These are phyloP conservation scores for Epizoanthus scotinus DNA, from an alignment of 92 coral and sea anemone species.

Conservation along the genomic window DNA sequence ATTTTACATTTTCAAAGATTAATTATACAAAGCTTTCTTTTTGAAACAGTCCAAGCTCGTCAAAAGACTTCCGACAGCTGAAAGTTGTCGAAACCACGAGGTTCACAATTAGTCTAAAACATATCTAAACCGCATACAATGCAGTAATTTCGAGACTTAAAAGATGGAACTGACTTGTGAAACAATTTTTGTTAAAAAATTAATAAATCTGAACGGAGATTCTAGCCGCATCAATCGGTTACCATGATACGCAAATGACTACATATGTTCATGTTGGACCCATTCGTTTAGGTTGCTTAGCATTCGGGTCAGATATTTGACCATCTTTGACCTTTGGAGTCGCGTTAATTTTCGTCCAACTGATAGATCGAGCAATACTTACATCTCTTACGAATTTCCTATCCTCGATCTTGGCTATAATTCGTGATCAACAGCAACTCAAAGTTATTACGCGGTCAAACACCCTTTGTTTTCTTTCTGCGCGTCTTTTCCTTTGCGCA, in stretches of 20 bases:
- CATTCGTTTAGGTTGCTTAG: neutral
- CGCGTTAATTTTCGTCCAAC: neutral
- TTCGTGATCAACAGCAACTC: conserved; percentile 13
- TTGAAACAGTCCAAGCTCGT: neutral
- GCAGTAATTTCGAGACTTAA: neutral
- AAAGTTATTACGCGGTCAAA: conserved; percentile 23
- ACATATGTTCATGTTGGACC: neutral
- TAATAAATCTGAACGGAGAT: conserved; percentile 7
- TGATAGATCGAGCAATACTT: neutral
- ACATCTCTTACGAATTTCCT: neutral
- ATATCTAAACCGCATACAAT: neutral
- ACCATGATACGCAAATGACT: conserved; percentile 29
- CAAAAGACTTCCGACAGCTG: neutral
- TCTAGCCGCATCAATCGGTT: conserved; percentile 30
- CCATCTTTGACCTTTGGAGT: neutral
- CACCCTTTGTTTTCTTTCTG: neutral
- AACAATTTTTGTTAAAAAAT: conserved; percentile 2
- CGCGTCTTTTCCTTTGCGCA: conserved; percentile 41
- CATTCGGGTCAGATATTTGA: neutral
- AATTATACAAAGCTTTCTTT: neutral
- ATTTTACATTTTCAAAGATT: no score
- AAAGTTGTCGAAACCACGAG: conserved; percentile 17
- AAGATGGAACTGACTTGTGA: conserved; percentile 8
- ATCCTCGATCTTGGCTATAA: neutral
- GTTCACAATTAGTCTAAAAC: neutral